These are phyloP conservation scores for Nestor notabilis DNA, from an alignment of 2,113 vertebrate genomes.

Conservation along the genomic window DNA sequence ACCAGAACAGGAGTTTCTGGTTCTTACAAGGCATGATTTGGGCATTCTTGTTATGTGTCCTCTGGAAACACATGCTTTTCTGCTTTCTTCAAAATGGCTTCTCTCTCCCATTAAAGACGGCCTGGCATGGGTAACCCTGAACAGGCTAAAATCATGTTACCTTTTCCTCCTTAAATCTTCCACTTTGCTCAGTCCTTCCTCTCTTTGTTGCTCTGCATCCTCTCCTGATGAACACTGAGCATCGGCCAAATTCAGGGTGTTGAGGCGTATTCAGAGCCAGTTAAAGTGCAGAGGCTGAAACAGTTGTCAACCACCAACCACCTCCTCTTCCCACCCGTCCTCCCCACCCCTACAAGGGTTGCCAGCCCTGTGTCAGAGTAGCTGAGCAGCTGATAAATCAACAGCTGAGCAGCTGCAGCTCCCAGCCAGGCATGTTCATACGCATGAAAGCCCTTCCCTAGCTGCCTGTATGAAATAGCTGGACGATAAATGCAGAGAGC, in stretches of 20 bases:
- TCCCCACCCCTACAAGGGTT: not conserved
- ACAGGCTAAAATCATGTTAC: not conserved
- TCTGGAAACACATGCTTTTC: not conserved
- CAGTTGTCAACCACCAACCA: constrained; percentile 4
- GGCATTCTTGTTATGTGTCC: not conserved
- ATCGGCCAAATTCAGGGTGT: not conserved
- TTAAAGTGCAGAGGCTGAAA: not conserved
- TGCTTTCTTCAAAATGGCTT: not conserved
- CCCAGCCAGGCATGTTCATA: not conserved
- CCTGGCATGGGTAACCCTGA: not conserved
- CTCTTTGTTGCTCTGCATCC: not conserved
- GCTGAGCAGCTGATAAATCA: constrained; percentile 38
- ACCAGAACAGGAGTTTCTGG: not conserved
- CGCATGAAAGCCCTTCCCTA: not conserved
- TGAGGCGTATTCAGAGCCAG: not conserved
- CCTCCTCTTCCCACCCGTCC: not conserved
- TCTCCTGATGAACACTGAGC: not conserved
- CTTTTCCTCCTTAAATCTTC: not conserved
- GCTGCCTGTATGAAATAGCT: not conserved
- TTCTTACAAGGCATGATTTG: not conserved
- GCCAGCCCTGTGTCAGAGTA: not conserved
- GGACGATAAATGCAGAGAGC: not conserved
- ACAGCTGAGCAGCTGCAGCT: constrained; percentile 57
- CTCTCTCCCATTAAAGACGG: not conserved
- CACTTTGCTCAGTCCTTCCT: not conserved